phyloP scores from a whole-genome alignment of 2,888 invertebrate genomes.

The Philaethria dido region DNA sequence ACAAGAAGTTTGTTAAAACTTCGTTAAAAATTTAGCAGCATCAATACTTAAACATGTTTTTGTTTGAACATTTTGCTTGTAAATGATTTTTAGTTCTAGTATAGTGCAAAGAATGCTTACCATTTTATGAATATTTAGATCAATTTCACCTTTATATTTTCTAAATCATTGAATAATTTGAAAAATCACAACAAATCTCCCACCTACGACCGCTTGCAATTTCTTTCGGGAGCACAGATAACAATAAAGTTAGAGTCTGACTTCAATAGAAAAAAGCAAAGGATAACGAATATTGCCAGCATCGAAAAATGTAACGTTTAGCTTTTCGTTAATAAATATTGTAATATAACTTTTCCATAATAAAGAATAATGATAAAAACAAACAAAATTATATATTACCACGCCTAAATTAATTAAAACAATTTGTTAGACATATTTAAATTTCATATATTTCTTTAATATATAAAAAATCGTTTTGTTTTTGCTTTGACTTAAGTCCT shows the following conservation, averaged over 20 bases:
- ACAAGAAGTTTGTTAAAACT: conserved; percentile 35
- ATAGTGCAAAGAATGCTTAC: conserved; percentile 52
- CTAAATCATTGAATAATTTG: conserved; percentile 55
- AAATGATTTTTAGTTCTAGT: conserved; percentile 19
- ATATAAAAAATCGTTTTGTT: conserved; percentile 1
- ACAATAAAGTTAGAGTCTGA: conserved; percentile 17
- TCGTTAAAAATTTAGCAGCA: conserved; percentile 39
- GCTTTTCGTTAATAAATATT: not conserved
- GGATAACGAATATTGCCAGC: conserved; percentile 18
- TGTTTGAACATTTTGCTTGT: not conserved
- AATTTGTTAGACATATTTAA: no score
- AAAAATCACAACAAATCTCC: conserved; percentile 74
- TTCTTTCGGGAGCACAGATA: conserved; percentile 46
- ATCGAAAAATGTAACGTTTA: not conserved
- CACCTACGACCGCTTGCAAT: conserved; percentile 68
- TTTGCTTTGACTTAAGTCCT: conserved; percentile 18
- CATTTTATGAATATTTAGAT: conserved; percentile 58
- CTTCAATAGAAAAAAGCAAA: not conserved
- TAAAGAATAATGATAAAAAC: not conserved
- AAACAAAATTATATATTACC: no score
- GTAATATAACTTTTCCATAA: not conserved
- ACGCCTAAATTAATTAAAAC: no score
- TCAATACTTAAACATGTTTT: conserved; percentile 21
- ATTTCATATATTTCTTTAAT: not conserved
- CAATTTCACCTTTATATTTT: conserved; percentile 58